Conservation (phyloP, 2,888 invertebrate genomes). For the Deladenus siricidicola region DNA sequence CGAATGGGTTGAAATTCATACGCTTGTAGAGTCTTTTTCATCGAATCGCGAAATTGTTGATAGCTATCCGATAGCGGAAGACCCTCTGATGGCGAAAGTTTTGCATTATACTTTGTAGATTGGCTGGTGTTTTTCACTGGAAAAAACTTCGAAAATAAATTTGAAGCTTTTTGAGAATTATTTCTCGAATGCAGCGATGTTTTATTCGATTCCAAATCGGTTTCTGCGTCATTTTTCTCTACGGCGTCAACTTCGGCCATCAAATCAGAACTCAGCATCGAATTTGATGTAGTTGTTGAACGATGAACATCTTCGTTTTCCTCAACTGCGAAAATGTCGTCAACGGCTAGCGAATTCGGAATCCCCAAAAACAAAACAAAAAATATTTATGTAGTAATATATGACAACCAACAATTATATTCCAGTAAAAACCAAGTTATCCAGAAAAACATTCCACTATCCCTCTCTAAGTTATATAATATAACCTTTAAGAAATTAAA, state of each 20-base stretch:
- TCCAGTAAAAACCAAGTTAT: no score
- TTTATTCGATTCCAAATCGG: neutral
- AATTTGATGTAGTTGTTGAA: neutral
- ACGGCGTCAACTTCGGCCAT: neutral
- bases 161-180: no score
- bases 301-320: no score
- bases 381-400: no score
- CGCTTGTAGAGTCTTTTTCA: neutral
- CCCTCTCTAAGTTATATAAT: no score
- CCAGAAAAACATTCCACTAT: no score
- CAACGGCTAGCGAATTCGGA: neutral
- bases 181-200: neutral
- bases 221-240: neutral
- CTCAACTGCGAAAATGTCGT: neutral
- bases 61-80: neutral
- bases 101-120: neutral
- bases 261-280: neutral
- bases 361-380: neutral
- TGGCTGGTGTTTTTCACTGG: no score
- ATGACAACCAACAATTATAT: no score
- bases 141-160: no score
- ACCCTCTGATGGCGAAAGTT: neutral
- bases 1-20: neutral
- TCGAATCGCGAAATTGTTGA: neutral
- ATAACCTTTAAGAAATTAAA: no score